Conservation (phyloP, 2,113 vertebrate species). For the Oreochromis niloticus region DNA sequence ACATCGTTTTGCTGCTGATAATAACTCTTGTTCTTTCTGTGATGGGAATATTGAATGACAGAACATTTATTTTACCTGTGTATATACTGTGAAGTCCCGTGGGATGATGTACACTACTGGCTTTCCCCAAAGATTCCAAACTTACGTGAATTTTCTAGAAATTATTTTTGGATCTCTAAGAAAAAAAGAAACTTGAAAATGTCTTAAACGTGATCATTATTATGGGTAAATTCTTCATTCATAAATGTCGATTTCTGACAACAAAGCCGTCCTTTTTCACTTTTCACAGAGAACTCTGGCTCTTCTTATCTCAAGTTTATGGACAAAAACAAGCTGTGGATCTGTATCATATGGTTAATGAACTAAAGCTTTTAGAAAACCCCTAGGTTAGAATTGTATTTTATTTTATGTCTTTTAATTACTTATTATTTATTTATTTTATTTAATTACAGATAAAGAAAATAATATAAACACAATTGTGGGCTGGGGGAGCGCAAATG, state of each 20-base stretch:
- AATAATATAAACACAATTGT: neutral
- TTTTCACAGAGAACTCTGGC: neutral
- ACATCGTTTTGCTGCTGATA: neutral
- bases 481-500: neutral
- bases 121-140: neutral
- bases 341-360: neutral
- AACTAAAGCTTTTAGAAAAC: neutral
- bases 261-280: rapidly evolving
- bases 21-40: neutral
- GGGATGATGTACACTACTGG: neutral
- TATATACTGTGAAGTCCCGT: neutral
- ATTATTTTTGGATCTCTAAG: neutral
- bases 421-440: rapidly evolving
- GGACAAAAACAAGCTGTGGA: neutral
- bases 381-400: rapidly evolving
- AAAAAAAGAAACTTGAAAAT: neutral
- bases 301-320: neutral
- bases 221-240: neutral
- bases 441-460: neutral
- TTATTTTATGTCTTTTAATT: neutral
- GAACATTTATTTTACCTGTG: neutral
- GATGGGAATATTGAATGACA: neutral
- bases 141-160: rapidly evolving
- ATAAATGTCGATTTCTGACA: neutral
- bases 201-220: neutral